Conservation (phyloP, 2,797 vertebrate genomes). For the Crenichthys baileyi region DNA sequence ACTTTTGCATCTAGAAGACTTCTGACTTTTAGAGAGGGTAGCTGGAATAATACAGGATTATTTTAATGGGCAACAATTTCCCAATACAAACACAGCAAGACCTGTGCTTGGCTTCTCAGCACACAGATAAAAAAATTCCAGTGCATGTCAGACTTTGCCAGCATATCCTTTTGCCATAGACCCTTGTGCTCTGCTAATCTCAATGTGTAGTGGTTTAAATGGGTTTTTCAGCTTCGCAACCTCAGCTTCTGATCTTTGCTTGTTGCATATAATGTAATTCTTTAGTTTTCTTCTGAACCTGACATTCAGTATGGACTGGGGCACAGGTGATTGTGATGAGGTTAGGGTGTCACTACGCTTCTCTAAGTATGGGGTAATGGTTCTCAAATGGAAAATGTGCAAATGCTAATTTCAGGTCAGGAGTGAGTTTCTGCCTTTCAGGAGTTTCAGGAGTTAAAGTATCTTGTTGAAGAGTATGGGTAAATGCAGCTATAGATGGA, state of each 20-base stretch:
- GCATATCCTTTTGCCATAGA: neutral
- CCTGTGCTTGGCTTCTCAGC: neutral
- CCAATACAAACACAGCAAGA: neutral
- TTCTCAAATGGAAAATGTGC: neutral
- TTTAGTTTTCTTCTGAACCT: neutral
- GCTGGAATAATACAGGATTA: neutral
- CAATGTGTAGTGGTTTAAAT: neutral
- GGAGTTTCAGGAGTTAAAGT: neutral
- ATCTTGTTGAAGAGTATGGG: neutral
- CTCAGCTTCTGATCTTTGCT: neutral
- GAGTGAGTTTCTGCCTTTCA: neutral
- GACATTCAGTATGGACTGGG: neutral
- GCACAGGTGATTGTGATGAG: neutral
- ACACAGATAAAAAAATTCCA: neutral
- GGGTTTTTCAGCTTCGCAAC: neutral
- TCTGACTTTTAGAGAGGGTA: neutral
- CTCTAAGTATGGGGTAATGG: neutral
- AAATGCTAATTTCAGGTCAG: neutral
- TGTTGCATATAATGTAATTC: neutral
- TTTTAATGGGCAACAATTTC: neutral
- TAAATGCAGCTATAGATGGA: neutral
- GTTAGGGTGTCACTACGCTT: neutral
- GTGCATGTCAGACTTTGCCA: neutral
- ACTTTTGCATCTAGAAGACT: neutral
- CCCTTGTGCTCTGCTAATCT: neutral